Percentiles rank a stretch among this genome's conserved stretches.
These are phyloP conservation scores for Phasia obesa DNA, from an alignment of 2,888 invertebrate species.

Conservation along the genomic window DNA sequence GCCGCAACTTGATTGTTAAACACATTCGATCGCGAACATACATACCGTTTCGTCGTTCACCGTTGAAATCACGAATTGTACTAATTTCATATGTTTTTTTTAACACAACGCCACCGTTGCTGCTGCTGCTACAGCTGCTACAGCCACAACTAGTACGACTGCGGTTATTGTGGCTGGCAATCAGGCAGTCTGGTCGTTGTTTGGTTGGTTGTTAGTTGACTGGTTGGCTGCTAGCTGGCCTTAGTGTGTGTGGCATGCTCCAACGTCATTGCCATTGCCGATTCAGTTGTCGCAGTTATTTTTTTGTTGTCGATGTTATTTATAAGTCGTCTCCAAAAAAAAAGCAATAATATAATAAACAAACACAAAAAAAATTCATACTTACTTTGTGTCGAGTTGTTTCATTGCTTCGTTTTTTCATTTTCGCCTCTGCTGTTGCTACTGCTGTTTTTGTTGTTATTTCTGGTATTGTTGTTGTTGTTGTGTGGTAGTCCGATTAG, in stretches of 20 bases:
- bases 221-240: constrained; percentile 58
- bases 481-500: constrained; percentile 48
- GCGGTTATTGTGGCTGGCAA: constrained; percentile 56
- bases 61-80: constrained; percentile 83
- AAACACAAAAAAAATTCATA: constrained; percentile 23
- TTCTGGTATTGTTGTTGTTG: constrained; percentile 42
- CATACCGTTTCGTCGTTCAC: constrained; percentile 80
- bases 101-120: constrained; percentile 71
- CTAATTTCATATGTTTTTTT: constrained; percentile 82
- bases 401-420: constrained; percentile 21
- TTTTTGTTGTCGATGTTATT: constrained; percentile 56
- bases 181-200: constrained; percentile 43
- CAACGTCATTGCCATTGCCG: constrained; percentile 71
- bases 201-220: constrained; percentile 40
- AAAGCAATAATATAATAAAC: constrained; percentile 36
- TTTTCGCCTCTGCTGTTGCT: constrained; percentile 51
- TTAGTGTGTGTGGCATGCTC: constrained; percentile 71
- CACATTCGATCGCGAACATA: constrained; percentile 72
- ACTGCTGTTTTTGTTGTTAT: constrained; percentile 23
- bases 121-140: constrained; percentile 66
- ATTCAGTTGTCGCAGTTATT: constrained; percentile 51
- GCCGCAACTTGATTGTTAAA: constrained; percentile 71
- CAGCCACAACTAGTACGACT: constrained; percentile 61
- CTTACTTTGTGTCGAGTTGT: constrained; percentile 57
- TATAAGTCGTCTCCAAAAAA: constrained; percentile 68